A percentile compares a stretch with the other conserved stretches of the same genome.
These are phyloP conservation scores for Charadrius vociferus DNA, from an alignment of 2,113 vertebrate genomes.

Conservation along the genomic window DNA sequence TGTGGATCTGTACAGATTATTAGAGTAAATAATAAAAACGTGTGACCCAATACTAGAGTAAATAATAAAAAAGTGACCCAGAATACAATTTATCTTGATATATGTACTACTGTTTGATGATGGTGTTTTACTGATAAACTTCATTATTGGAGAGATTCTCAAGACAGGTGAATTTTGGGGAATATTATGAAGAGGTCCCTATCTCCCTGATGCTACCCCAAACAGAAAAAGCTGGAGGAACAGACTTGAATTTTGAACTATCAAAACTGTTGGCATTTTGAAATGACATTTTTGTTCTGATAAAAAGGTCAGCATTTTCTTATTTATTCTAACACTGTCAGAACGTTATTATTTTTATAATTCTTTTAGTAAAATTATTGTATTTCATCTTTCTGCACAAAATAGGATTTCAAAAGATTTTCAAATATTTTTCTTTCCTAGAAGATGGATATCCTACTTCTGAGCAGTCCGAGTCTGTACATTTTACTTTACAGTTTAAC, in stretches of 20 bases:
- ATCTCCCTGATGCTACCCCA: background rate
- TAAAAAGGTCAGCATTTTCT: background rate
- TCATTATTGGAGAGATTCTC: background rate
- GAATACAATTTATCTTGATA: background rate
- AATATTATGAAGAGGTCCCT: background rate
- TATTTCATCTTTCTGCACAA: background rate
- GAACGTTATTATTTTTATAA: background rate
- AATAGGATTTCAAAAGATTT: background rate
- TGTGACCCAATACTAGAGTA: background rate
- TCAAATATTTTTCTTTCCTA: background rate
- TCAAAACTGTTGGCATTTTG: background rate
- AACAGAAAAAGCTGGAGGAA: background rate
- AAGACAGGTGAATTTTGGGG: background rate
- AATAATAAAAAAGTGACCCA: background rate
- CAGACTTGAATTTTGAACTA: background rate
- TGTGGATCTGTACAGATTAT: background rate
- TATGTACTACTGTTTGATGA: background rate
- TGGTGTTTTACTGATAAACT: background rate
- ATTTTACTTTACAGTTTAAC: background rate
- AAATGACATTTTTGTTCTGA: background rate
- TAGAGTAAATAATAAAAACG: background rate
- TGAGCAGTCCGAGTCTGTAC: background rate
- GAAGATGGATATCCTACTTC: background rate
- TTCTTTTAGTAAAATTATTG: background rate
- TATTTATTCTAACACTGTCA: background rate